Conservation (phyloP, 2,797 vertebrate genomes). For the Sphenodon punctatus region DNA sequence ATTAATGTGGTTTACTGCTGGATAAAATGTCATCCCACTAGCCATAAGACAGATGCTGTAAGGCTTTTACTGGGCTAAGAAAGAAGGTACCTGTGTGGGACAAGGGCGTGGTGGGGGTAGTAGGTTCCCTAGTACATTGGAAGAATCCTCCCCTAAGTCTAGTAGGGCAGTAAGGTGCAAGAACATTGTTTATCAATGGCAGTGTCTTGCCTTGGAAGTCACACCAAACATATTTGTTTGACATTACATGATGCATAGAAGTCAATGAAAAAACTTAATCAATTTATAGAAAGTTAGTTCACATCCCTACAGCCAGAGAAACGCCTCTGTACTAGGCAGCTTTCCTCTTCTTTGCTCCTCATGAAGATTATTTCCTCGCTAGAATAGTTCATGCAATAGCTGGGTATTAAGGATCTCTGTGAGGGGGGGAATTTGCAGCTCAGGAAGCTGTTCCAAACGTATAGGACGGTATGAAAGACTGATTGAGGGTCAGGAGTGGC, state of each 20-base stretch:
- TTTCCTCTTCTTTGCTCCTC: background rate
- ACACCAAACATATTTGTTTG: background rate
- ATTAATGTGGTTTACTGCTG: background rate
- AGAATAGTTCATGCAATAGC: no score
- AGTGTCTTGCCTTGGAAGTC: background rate
- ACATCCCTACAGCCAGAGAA: background rate
- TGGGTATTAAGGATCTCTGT: no score
- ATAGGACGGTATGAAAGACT: no score
- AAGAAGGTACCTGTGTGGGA: background rate
- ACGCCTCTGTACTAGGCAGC: background rate
- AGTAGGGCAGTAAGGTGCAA: background rate
- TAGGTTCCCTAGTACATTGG: background rate
- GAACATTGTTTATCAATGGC: background rate
- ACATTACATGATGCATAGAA: background rate
- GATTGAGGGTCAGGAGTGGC: no score
- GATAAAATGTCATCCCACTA: background rate
- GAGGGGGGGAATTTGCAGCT: no score
- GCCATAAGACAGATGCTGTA: background rate
- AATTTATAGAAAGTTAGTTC: background rate
- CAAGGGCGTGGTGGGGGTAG: background rate
- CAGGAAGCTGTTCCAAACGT: no score
- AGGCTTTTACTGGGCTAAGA: background rate
- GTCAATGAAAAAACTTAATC: background rate
- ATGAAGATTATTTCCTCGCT: no score
- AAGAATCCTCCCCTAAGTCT: background rate